These are phyloP conservation scores for Theodoxus fluviatilis DNA, from an alignment of 2,888 invertebrate genomes.

Conservation along the genomic window DNA sequence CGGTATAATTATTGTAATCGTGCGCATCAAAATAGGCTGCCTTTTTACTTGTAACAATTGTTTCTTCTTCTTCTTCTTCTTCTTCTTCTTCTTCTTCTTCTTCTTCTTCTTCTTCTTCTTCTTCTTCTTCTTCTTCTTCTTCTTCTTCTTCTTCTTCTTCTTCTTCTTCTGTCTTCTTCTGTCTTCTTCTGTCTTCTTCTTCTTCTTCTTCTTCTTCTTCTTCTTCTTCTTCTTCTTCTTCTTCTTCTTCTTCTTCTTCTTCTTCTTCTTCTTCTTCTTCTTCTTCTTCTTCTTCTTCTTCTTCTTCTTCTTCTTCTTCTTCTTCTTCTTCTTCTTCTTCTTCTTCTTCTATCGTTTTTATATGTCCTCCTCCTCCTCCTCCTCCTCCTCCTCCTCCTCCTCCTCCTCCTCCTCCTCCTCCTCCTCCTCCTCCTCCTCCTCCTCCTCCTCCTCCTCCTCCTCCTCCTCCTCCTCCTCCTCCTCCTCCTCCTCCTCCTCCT, in stretches of 20 bases:
- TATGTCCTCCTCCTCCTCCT: too few species aligned
- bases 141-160: background rate
- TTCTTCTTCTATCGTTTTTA: background rate
- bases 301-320: background rate
- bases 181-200: too few species aligned
- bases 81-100: background rate
- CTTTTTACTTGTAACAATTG: background rate
- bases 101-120: background rate
- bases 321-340: background rate
- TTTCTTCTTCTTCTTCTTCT: background rate
- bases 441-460: constrained; percentile 1
- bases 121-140: background rate
- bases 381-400: background rate
- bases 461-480: constrained; percentile 1
- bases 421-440: background rate
- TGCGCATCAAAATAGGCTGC: background rate
- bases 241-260: background rate
- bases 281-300: background rate
- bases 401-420: background rate
- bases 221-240: background rate
- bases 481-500: background rate
- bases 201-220: too few species aligned
- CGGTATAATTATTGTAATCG: too few species aligned
- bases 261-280: background rate
- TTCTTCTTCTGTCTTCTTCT: too few species aligned